These are phyloP conservation scores for Thera britannica DNA, from an alignment of 2,888 invertebrate genomes.

Conservation along the genomic window DNA sequence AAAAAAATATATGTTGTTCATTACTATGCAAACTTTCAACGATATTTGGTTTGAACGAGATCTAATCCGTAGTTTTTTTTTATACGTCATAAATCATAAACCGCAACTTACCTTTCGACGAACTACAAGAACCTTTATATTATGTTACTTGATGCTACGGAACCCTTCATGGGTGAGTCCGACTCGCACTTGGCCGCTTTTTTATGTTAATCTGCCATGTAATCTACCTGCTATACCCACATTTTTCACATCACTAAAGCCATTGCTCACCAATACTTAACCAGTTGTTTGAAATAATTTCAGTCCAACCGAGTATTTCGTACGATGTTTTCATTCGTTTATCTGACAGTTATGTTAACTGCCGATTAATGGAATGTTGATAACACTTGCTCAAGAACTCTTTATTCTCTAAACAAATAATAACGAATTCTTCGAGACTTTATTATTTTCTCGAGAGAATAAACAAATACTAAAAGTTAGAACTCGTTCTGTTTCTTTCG, in stretches of 20 bases:
- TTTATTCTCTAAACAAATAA: constrained; percentile 2
- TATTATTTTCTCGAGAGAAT: constrained; percentile 51
- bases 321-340: neutral
- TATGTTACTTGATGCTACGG: no score
- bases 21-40: no score
- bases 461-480: constrained; percentile 57
- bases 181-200: no score
- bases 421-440: constrained; percentile 43
- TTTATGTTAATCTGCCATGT: no score
- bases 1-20: no score
- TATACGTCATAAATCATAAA: no score
- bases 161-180: no score
- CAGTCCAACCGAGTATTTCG: neutral
- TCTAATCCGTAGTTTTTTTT: no score
- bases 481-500: constrained; percentile 48
- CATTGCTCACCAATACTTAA: constrained; percentile 2
- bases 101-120: no score
- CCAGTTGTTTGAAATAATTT: neutral
- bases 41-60: no score
- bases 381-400: neutral
- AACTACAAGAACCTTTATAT: no score
- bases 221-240: neutral
- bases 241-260: no score
- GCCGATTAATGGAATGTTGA: neutral
- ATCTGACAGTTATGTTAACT: neutral